Base-by-base conservation (phyloP, 2,797 vertebrate species). In the Intellagama lesueurii region DNA sequence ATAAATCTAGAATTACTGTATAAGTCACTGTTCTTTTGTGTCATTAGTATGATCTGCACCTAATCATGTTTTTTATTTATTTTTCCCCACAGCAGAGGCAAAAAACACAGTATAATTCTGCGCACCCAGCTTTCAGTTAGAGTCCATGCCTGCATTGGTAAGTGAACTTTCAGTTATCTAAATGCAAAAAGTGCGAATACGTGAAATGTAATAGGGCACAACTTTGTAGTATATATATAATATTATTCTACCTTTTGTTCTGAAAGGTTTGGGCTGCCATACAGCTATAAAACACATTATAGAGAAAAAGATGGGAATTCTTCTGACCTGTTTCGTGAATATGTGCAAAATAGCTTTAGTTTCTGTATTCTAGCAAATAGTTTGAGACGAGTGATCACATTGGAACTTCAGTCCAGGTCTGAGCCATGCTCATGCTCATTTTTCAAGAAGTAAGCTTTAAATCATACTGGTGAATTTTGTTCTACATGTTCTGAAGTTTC, bases 121-220 rank as follows among this genome's bases (percentile, higher is more conserved):
- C 98, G 99, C 93, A 99, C 98, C 3, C 98, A 99, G 95, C 97
- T 99, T n/a, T 99, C 99, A 0, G 98, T 99, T 94, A 97, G 99
- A 97, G 99, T 99, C 91, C 99, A 99, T 14, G 98, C 98, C 95
- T 99, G 99, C 95, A 99, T 99, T 2, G 99, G 99, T 99, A 96
- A 98, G 99, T 97, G 77, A 88, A 78, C 2, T 76, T 91, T 82
- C 4, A 64, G 3, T 0, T 81, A 49, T 47, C 60, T 90, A 66
- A 85, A 83, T 85, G 85, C 70, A 40, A 69, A 68, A 22, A 1
- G 79, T 89, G 88, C 81, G 69, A 90, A 88, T 84, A 56, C 30
- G 0, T 64, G 26, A 90, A 86, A 77, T 47, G 1, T 35, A 66
- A 0, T 24, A 9, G 64, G 76, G 19, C 1, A 85, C 35, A 60